Percentiles rank a stretch among this genome's conserved stretches.
Evolutionary conservation across 2,888 invertebrate species (phyloP).

Genomic region (Operophtera brumata): DNA sequence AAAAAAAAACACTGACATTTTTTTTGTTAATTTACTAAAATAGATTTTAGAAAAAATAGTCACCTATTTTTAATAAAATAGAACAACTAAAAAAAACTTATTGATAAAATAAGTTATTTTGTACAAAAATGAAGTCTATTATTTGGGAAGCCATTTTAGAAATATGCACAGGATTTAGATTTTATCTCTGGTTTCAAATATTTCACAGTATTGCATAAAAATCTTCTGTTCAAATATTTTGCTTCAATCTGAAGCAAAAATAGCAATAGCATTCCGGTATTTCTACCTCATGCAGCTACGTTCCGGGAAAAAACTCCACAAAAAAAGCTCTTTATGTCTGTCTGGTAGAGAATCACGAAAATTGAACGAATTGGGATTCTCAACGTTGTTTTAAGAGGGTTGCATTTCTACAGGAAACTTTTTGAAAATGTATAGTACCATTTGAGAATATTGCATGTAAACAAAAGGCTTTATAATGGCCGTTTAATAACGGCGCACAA

Average conservation of each 20-base stretch:
- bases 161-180: background rate
- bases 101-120: too few relatives aligned
- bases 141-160: too few relatives aligned
- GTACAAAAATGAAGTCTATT: too few relatives aligned
- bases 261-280: background rate
- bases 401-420: background rate
- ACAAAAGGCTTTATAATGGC: too few relatives aligned
- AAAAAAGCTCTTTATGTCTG: background rate
- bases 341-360: background rate
- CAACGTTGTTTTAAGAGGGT: background rate
- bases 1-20: too few relatives aligned
- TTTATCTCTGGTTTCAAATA: background rate
- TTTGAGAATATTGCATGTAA: background rate
- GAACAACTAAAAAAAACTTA: too few relatives aligned
- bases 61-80: too few relatives aligned
- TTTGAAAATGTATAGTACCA: background rate
- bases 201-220: background rate
- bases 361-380: background rate
- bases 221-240: background rate
- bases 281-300: background rate
- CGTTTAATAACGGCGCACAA: background rate
- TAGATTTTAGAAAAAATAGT: too few relatives aligned
- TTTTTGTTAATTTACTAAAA: too few relatives aligned
- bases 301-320: background rate
- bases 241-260: background rate